These are phyloP conservation scores for Chunga burmeisteri DNA, from an alignment of 2,113 vertebrate genomes.

Conservation along the genomic window DNA sequence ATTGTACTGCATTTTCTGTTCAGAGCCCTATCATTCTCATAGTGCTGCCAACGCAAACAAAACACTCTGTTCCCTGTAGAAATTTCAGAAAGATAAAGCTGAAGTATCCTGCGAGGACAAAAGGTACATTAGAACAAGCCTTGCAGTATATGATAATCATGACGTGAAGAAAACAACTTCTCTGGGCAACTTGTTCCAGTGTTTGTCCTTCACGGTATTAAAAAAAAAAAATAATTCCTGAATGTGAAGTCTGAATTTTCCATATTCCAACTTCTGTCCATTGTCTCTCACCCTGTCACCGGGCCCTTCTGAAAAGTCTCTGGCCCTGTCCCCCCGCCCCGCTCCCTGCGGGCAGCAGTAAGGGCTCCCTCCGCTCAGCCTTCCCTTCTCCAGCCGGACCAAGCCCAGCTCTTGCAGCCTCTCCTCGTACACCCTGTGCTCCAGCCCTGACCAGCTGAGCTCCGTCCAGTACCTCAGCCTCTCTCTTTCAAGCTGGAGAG, in stretches of 20 bases:
- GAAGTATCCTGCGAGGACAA: not conserved
- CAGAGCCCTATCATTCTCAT: not conserved
- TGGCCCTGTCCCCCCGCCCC: not conserved
- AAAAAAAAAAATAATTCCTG: not conserved
- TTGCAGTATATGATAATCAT: not conserved
- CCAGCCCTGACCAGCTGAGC: not conserved
- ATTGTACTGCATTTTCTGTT: not conserved
- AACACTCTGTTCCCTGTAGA: not conserved
- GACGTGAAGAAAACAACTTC: accelerated
- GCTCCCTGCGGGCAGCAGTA: not conserved
- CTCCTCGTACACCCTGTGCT: not conserved
- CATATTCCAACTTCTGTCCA: accelerated
- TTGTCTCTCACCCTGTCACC: not conserved
- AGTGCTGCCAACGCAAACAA: not conserved
- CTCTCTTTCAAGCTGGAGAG: not conserved
- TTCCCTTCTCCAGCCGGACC: not conserved
- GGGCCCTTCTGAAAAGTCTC: not conserved
- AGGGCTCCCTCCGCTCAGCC: not conserved
- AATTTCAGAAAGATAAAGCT: not conserved
- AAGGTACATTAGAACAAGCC: not conserved
- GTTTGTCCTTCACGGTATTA: accelerated
- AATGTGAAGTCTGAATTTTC: not conserved
- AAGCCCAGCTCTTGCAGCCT: not conserved
- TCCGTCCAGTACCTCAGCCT: not conserved
- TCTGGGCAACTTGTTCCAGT: not conserved